Evolutionary conservation across 1,140 invertebrate genomes (phyloP).

Genomic region (Cyclina sinensis): DNA sequence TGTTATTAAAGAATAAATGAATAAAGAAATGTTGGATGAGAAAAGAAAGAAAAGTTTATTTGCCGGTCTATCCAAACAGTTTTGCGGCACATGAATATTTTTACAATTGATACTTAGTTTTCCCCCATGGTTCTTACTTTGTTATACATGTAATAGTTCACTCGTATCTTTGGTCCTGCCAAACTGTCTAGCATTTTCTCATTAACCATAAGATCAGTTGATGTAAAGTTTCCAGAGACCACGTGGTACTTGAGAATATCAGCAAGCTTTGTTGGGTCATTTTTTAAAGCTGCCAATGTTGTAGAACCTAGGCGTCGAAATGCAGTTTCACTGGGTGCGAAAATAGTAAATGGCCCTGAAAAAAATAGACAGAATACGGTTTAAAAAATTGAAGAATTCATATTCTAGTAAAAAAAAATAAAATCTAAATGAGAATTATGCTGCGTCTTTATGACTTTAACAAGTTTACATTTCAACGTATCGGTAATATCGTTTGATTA

Average conservation of each 20-base stretch:
- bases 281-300: constrained; percentile 89
- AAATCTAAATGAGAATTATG: too few relatives aligned
- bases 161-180: constrained; percentile 59
- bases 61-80: too few relatives aligned
- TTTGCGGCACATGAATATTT: too few relatives aligned
- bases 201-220: constrained; percentile 56
- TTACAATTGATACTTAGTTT: too few relatives aligned
- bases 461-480: not conserved
- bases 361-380: not conserved
- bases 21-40: too few relatives aligned
- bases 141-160: constrained; percentile 66
- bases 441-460: too few relatives aligned
- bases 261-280: constrained; percentile 89
- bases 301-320: constrained; percentile 90
- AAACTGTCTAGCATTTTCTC: constrained; percentile 64
- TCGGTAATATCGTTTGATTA: too few relatives aligned
- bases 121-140: constrained; percentile 63
- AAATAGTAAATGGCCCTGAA: constrained; percentile 91
- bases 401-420: not conserved
- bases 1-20: too few relatives aligned
- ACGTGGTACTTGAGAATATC: constrained; percentile 92
- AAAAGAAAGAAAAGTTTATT: too few relatives aligned
- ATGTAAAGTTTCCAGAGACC: constrained; percentile 81
- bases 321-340: constrained; percentile 93
- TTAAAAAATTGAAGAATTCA: not conserved